phyloP scores from a whole-genome alignment of 2,797 vertebrate genomes.

The Rhodeus uyekii region DNA sequence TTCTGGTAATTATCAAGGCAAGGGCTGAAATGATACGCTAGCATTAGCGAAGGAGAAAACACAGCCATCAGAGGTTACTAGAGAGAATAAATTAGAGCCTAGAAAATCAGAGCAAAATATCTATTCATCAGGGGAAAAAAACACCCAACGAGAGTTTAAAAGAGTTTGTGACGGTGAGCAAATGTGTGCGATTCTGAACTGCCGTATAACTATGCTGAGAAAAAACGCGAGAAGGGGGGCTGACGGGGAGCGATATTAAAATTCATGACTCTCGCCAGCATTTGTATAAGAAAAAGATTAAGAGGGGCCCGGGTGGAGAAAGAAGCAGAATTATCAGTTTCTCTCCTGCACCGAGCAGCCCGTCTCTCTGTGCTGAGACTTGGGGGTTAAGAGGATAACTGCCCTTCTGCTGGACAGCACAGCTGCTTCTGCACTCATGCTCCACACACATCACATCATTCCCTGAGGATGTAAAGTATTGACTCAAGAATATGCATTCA shows the following conservation, averaged over 20 bases:
- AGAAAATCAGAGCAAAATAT: constrained; percentile 7
- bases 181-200: constrained; percentile 15
- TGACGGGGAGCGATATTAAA: constrained; percentile 78
- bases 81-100: constrained; percentile 32
- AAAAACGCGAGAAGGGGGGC: constrained; percentile 31
- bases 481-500: constrained; percentile 23
- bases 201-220: constrained; percentile 42
- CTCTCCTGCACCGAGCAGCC: constrained; percentile 62
- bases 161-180: not conserved
- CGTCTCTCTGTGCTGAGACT: constrained; percentile 80
- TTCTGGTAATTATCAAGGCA: constrained; percentile 58
- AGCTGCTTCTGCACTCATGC: constrained; percentile 56
- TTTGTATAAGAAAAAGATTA: constrained; percentile 86
- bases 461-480: constrained; percentile 47
- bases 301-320: constrained; percentile 54
- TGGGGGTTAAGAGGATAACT: constrained; percentile 90
- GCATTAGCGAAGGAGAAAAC: constrained; percentile 31
- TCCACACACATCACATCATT: constrained; percentile 42
- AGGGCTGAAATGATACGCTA: constrained; percentile 50
- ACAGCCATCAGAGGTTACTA: constrained; percentile 5
- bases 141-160: not conserved
- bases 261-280: constrained; percentile 91
- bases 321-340: constrained; percentile 54
- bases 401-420: constrained; percentile 77
- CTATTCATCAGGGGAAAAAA: not conserved